phyloP scores from a whole-genome alignment of 2,113 vertebrate genomes.

The Dolichotis patagonum region DNA sequence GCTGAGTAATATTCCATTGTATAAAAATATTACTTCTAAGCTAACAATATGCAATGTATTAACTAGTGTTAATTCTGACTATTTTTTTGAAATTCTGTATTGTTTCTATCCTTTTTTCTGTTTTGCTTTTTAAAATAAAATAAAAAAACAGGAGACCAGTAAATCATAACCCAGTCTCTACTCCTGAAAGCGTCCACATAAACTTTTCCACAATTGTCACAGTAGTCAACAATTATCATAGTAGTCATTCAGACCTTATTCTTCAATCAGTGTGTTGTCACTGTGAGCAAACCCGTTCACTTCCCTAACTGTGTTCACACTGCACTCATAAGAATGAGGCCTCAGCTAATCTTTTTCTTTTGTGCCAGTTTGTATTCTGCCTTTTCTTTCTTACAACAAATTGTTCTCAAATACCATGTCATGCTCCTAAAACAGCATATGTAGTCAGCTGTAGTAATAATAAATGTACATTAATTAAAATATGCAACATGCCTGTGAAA shows the following conservation, averaged over 20 bases:
- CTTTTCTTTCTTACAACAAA: not conserved
- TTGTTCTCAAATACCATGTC: too few species aligned
- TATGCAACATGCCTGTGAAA: not conserved
- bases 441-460: not conserved
- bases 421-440: not conserved
- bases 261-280: not conserved
- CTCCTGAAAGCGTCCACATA: not conserved
- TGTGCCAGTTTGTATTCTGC: not conserved
- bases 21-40: too few species aligned
- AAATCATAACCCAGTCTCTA: not conserved
- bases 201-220: not conserved
- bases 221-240: not conserved
- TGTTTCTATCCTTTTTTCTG: too few species aligned
- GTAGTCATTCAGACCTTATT: not conserved
- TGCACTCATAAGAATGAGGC: too few species aligned
- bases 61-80: too few species aligned
- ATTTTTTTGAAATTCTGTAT: too few species aligned
- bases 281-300: fast-evolving
- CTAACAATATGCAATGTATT: too few species aligned
- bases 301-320: not conserved
- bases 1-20: too few species aligned
- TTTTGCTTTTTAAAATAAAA: too few species aligned
- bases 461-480: not conserved
- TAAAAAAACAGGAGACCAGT: not conserved
- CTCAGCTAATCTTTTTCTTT: not conserved